Evolutionary conservation across 2,797 vertebrate genomes (phyloP).

Genomic region (Thunnus albacares): DNA sequence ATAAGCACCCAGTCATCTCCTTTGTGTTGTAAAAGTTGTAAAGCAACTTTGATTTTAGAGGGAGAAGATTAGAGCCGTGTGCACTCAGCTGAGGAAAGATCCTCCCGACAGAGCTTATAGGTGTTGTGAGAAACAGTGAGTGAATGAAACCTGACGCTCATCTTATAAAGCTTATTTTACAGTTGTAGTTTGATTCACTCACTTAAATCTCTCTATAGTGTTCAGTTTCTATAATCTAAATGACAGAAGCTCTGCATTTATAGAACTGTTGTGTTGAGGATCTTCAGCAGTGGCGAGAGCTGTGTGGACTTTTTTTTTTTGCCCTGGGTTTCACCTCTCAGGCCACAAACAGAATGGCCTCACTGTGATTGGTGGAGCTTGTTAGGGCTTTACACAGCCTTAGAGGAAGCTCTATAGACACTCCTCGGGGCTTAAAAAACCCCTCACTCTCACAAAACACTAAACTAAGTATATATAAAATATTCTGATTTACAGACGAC

Average conservation of each 20-base stretch:
- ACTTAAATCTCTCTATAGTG: too few species aligned
- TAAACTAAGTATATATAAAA: too few species aligned
- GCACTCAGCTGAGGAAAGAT: neutral
- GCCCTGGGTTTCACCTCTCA: neutral
- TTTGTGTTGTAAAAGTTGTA: slow-evolving; percentile 2
- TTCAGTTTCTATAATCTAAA: too few species aligned
- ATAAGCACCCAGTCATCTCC: neutral
- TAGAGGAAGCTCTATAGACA: neutral
- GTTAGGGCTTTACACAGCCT: neutral
- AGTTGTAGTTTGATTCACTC: too few species aligned
- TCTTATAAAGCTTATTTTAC: neutral
- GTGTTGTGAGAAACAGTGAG: neutral
- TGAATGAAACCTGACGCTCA: neutral
- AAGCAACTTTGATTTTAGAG: slow-evolving; percentile 15
- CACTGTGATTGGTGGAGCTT: neutral
- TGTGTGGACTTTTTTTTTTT: neutral
- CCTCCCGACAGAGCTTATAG: neutral
- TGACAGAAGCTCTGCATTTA: too few species aligned
- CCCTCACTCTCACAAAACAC: neutral
- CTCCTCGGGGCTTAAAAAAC: neutral
- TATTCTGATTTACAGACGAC: too few species aligned
- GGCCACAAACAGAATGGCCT: neutral
- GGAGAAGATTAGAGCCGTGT: slow-evolving; percentile 8
- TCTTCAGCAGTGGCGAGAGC: too few species aligned
- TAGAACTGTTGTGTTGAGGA: too few species aligned